These are phyloP conservation scores for Trichacis sp. DNA, from an alignment of 2,888 invertebrate species.

Conservation along the genomic window DNA sequence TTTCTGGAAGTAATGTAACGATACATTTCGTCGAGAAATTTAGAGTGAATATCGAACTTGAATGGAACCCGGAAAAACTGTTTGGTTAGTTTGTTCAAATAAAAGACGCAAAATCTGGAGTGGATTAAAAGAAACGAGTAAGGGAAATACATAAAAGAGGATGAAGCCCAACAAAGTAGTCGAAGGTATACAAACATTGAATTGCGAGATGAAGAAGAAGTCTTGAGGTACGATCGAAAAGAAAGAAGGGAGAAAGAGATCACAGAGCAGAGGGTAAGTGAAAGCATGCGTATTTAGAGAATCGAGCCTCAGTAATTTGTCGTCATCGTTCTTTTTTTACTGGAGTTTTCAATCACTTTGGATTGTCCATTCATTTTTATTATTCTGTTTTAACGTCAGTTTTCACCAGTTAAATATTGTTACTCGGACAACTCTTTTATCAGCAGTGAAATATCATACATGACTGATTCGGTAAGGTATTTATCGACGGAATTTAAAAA, in stretches of 20 bases:
- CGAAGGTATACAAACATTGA: constrained; percentile 1
- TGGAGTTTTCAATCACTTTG: constrained; percentile 59
- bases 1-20: too few species aligned
- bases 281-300: constrained; percentile 51
- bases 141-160: background rate
- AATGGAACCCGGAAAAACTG: background rate
- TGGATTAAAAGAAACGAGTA: background rate
- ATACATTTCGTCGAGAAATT: too few species aligned
- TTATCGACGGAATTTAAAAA: too few species aligned
- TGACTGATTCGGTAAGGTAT: too few species aligned
- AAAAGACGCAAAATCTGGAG: background rate
- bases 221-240: constrained; percentile 12
- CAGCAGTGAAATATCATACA: too few species aligned
- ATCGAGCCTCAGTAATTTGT: constrained; percentile 59
- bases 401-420: too few species aligned
- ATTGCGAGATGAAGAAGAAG: constrained; percentile 19
- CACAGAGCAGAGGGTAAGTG: constrained; percentile 39
- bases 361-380: constrained; percentile 42
- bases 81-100: background rate
- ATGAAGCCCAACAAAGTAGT: background rate
- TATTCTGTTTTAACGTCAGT: too few species aligned
- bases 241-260: constrained; percentile 25
- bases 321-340: constrained; percentile 39
- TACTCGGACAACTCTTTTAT: too few species aligned
- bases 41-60: too few species aligned